phyloP scores from a whole-genome alignment of 2,113 vertebrate genomes.

The Hemiprocne comata region DNA sequence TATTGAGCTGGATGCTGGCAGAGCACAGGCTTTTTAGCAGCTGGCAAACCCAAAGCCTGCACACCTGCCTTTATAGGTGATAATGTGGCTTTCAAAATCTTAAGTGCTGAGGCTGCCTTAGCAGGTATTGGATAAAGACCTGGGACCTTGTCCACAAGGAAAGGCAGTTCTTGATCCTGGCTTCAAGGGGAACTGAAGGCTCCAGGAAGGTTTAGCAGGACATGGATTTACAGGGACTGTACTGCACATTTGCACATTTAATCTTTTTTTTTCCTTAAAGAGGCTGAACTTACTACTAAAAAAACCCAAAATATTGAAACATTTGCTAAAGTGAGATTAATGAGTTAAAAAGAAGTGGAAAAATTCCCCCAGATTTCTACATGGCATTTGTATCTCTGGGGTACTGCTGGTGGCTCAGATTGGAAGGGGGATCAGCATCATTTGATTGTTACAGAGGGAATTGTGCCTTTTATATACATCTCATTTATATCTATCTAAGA shows the following conservation, averaged over 20 bases:
- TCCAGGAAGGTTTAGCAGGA: background rate
- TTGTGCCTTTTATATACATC: background rate
- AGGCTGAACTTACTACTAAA: background rate
- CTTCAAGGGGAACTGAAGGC: background rate
- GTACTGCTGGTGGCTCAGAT: background rate
- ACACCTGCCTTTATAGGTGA: background rate
- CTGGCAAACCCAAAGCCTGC: background rate
- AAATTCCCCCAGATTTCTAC: background rate
- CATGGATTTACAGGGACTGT: background rate
- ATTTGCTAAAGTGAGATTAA: background rate
- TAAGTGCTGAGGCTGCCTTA: background rate
- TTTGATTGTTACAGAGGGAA: background rate
- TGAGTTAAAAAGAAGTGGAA: background rate
- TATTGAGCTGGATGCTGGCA: background rate
- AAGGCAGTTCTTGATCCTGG: background rate
- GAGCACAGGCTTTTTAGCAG: background rate
- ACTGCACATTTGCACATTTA: background rate
- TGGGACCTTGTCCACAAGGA: background rate
- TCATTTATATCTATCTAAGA: constrained; percentile 39
- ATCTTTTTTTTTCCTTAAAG: background rate
- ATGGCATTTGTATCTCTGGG: background rate
- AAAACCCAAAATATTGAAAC: background rate
- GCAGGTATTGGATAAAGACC: background rate
- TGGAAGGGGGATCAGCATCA: background rate
- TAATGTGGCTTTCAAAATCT: background rate